A percentile compares a stretch with the other conserved stretches of the same genome.
These are phyloP conservation scores for Poicephalus meyeri DNA, from an alignment of 2,113 vertebrate genomes.

Conservation along the genomic window DNA sequence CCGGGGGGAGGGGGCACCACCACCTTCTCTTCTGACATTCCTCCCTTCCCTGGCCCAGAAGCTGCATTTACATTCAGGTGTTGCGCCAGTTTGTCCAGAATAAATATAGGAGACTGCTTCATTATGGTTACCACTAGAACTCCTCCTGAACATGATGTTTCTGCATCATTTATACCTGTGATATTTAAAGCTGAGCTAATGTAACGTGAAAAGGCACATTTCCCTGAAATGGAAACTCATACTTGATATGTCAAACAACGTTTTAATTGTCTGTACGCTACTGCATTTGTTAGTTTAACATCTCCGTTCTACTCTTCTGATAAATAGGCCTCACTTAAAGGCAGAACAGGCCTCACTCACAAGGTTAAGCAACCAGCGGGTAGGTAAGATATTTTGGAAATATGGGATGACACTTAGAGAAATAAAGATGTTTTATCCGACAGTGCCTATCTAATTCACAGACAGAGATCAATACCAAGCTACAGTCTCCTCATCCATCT, in stretches of 20 bases:
- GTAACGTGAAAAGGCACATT: not conserved
- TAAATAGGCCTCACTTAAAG: not conserved
- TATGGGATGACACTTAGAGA: not conserved
- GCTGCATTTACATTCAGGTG: not conserved
- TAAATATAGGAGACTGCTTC: not conserved
- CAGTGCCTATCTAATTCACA: not conserved
- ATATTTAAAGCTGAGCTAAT: not conserved
- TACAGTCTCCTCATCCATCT: not conserved
- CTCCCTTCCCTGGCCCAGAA: not conserved
- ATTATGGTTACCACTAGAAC: not conserved
- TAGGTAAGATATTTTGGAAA: not conserved
- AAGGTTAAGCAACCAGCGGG: not conserved
- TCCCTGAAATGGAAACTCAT: not conserved
- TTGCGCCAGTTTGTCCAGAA: not conserved
- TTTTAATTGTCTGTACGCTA: not conserved
- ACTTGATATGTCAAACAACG: not conserved
- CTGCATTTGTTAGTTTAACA: not conserved
- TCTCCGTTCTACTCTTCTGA: not conserved
- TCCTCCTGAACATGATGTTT: not conserved
- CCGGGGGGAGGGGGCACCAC: not conserved
- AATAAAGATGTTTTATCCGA: not conserved
- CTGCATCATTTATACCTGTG: not conserved
- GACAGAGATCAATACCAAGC: constrained; percentile 27
- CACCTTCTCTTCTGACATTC: too few relatives aligned
- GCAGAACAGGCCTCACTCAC: not conserved